Evolutionary conservation across 2,888 invertebrate genomes (phyloP).

Genomic region (Cenopis cana): DNA sequence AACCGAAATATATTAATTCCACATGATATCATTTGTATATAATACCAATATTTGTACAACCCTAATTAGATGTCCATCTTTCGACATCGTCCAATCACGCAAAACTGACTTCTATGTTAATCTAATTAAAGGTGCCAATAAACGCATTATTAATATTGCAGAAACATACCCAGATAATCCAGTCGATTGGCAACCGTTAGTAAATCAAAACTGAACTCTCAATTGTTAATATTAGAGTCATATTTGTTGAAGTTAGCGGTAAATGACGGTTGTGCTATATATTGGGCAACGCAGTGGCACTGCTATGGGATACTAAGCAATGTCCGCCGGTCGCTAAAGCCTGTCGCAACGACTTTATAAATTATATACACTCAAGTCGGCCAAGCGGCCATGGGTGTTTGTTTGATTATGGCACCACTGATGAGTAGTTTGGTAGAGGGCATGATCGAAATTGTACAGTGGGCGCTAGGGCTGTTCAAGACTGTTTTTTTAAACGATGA

Average conservation of each 20-base stretch:
- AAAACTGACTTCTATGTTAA: background rate
- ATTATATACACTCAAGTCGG: constrained; percentile 44
- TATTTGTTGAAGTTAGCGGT: background rate
- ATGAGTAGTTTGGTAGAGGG: constrained; percentile 12
- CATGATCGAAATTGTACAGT: background rate
- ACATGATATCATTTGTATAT: background rate
- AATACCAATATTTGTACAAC: constrained; percentile 16
- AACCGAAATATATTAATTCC: background rate
- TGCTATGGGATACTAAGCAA: constrained; percentile 55
- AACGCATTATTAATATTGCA: constrained; percentile 12
- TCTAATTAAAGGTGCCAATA: constrained; percentile 7
- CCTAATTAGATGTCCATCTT: background rate
- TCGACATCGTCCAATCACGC: background rate
- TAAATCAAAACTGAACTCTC: constrained; percentile 1
- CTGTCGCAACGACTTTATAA: constrained; percentile 58
- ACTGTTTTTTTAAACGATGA: background rate
- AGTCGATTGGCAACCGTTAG: background rate
- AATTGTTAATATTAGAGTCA: background rate
- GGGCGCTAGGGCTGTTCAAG: background rate
- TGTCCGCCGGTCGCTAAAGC: constrained; percentile 59
- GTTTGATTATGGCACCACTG: constrained; percentile 20
- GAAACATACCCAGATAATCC: background rate
- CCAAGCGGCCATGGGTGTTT: constrained; percentile 23
- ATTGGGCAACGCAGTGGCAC: constrained; percentile 55
- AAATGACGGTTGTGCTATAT: constrained; percentile 14